These are phyloP conservation scores for Lysandra coridon DNA, from an alignment of 2,888 invertebrate genomes.

Conservation along the genomic window DNA sequence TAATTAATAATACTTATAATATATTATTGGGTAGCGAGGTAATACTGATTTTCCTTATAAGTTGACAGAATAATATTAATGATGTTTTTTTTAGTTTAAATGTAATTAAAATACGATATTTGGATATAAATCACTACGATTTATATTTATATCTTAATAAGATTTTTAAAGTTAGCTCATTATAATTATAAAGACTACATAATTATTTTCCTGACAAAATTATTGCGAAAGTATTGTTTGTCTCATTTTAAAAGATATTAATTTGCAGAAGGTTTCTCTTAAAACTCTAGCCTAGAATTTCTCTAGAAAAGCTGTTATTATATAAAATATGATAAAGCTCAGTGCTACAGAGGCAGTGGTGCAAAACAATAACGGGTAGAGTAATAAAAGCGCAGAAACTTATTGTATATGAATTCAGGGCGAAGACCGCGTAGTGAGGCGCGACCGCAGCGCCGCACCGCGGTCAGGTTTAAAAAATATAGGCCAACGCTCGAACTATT, in stretches of 20 bases:
- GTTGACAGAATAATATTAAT: conserved; percentile 2
- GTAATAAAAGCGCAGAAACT: conserved; percentile 23
- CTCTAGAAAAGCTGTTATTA: background rate
- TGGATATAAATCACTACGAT: background rate
- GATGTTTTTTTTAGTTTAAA: background rate
- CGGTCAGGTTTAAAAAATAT: background rate
- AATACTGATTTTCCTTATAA: background rate
- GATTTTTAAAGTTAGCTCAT: background rate
- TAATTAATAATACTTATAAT: too few species aligned
- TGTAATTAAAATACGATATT: background rate
- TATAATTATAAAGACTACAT: background rate
- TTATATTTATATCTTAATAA: background rate
- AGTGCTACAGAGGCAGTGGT: conserved; percentile 8
- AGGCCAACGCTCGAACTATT: background rate
- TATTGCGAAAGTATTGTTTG: background rate
- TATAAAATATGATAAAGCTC: background rate
- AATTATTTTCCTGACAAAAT: conserved; percentile 7
- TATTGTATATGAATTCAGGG: conserved; percentile 33
- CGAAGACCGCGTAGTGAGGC: conserved; percentile 33
- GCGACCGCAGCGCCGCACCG: conserved; percentile 13
- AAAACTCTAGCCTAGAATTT: background rate
- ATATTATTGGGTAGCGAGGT: background rate
- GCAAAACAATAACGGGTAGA: conserved; percentile 29
- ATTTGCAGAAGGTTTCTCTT: background rate
- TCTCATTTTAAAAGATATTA: background rate